A percentile compares a stretch with the other conserved stretches of the same genome.
phyloP scores from a whole-genome alignment of 2,113 vertebrate genomes.

The Parus major region DNA sequence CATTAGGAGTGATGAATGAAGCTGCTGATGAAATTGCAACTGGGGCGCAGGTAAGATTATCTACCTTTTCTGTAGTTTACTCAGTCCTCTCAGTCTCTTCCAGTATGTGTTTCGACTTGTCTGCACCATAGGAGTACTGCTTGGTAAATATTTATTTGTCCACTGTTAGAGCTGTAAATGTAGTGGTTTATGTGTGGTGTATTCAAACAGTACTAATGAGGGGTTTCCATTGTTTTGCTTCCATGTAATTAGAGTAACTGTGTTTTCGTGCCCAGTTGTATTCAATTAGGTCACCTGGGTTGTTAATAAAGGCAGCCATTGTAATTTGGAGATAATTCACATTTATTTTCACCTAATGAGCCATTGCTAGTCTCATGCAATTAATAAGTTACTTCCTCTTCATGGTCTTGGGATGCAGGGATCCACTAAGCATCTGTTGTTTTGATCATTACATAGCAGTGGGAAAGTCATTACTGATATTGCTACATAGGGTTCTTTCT shows the following conservation, averaged over 20 bases:
- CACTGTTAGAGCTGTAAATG: background rate
- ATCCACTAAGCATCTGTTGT: slow-evolving; percentile 26
- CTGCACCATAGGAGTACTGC: background rate
- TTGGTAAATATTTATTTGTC: background rate
- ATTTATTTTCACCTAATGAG: slow-evolving; percentile 55
- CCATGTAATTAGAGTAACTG: slow-evolving; percentile 12
- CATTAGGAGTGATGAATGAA: slow-evolving; percentile 91
- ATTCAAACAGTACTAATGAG: background rate
- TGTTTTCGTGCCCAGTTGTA: background rate
- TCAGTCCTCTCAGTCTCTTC: background rate
- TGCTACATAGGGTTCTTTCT: background rate
- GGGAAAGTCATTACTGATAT: background rate
- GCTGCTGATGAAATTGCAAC: slow-evolving; percentile 92
- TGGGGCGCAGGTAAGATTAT: slow-evolving; percentile 85
- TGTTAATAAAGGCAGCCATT: slow-evolving; percentile 23
- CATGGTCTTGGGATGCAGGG: background rate
- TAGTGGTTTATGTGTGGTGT: background rate
- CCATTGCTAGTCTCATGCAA: slow-evolving; percentile 4
- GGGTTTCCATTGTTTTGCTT: slow-evolving; percentile 12
- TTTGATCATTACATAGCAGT: slow-evolving; percentile 12
- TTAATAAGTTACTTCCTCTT: slow-evolving; percentile 44
- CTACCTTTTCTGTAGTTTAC: background rate
- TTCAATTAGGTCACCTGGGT: slow-evolving; percentile 49
- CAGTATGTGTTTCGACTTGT: background rate
- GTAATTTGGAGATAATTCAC: slow-evolving; percentile 41